A percentile compares a stretch with the other conserved stretches of the same genome.
phyloP scores from a whole-genome alignment of 1,140 invertebrate genomes.

The Euschistus heros region DNA sequence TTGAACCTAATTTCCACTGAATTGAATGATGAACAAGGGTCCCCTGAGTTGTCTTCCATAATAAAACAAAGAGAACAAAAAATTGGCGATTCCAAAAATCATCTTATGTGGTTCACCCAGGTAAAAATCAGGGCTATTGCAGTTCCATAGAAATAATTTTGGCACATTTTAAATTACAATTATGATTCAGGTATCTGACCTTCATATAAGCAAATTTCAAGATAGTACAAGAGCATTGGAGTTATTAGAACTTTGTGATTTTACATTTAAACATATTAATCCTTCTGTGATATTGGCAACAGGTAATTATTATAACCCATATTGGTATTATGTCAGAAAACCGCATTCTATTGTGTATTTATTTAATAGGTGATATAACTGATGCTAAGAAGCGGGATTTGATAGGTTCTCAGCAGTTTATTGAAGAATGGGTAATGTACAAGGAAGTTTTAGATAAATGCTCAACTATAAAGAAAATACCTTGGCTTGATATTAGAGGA shows the following conservation, averaged over 20 bases:
- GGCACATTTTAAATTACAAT: neutral
- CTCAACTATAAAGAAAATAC: conserved; percentile 49
- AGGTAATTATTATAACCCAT: conserved; percentile 38
- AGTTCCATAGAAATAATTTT: neutral
- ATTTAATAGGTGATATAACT: conserved; percentile 63
- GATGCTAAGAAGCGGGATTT: conserved; percentile 73
- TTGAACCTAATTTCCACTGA: neutral
- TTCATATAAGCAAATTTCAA: conserved; percentile 79
- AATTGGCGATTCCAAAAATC: neutral
- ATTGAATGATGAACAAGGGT: neutral
- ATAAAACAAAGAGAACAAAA: neutral
- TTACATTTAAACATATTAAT: conserved; percentile 59
- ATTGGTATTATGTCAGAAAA: neutral
- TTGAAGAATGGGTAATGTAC: conserved; percentile 79
- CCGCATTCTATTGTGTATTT: neutral
- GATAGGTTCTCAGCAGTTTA: conserved; percentile 69
- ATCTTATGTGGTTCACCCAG: conserved; percentile 3
- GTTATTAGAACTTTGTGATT: conserved; percentile 68
- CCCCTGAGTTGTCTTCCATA: neutral
- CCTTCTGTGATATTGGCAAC: conserved; percentile 72
- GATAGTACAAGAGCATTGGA: conserved; percentile 62
- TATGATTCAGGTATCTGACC: conserved; percentile 64
- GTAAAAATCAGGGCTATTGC: neutral
- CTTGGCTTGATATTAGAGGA: conserved; percentile 85
- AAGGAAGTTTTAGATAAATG: conserved; percentile 56